Percentiles rank a stretch among this genome's conserved stretches.
phyloP scores from a whole-genome alignment of 2,888 invertebrate genomes.

The Chymomyza fuscimana region DNA sequence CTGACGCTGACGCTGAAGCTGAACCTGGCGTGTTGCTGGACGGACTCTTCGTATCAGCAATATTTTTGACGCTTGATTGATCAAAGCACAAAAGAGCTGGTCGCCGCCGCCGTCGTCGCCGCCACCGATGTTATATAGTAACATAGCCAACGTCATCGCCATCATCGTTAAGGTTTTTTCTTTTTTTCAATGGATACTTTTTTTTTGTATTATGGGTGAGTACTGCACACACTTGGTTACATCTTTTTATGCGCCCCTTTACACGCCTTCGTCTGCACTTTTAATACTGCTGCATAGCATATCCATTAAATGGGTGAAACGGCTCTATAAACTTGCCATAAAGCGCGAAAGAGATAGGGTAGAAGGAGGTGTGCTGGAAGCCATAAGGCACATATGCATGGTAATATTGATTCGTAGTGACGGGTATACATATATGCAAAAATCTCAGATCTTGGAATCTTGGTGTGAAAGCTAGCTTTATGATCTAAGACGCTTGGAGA shows the following conservation, averaged over 20 bases:
- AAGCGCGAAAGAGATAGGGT: background rate
- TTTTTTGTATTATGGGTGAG: slow-evolving; percentile 38
- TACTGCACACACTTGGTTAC: slow-evolving; percentile 33
- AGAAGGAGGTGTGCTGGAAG: background rate
- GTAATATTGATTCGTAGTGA: background rate
- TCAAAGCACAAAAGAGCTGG: slow-evolving; percentile 62
- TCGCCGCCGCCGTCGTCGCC: slow-evolving; percentile 35
- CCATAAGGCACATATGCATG: background rate
- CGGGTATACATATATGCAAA: background rate
- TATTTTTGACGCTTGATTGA: slow-evolving; percentile 76
- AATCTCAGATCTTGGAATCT: background rate
- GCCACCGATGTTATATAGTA: slow-evolving; percentile 27
- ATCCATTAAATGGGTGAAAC: background rate
- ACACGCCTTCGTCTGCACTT: slow-evolving; percentile 1
- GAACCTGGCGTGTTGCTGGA: background rate
- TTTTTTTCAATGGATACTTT: slow-evolving; percentile 9
- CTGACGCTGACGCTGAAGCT: slow-evolving; percentile 21
- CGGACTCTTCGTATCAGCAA: slow-evolving; percentile 33
- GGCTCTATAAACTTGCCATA: background rate
- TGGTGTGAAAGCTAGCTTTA: background rate
- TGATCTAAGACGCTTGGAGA: background rate
- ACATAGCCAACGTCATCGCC: slow-evolving; percentile 4
- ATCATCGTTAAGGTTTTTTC: background rate
- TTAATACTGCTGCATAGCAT: background rate
- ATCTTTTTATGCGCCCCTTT: slow-evolving; percentile 52